Evolutionary conservation across 2,113 vertebrate genomes (phyloP).

Genomic region (Aegithalos caudatus): DNA sequence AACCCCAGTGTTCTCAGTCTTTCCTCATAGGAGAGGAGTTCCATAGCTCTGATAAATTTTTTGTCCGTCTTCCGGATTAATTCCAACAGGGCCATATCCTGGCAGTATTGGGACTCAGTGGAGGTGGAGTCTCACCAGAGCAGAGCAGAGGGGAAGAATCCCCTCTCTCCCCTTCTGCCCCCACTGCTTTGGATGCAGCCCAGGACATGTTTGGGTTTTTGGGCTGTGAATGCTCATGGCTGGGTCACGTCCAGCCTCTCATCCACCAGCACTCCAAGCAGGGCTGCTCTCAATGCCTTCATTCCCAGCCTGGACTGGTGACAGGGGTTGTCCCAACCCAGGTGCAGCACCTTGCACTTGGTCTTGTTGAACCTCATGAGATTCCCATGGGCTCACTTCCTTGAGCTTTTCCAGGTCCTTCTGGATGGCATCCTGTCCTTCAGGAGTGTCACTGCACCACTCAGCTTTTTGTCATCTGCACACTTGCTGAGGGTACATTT

Average conservation of each 20-base stretch:
- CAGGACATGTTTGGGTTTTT: not conserved
- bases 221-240: not conserved
- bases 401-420: not conserved
- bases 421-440: not conserved
- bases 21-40: not conserved
- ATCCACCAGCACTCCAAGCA: rapidly evolving
- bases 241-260: not conserved
- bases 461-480: not conserved
- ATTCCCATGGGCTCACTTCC: not conserved
- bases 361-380: not conserved
- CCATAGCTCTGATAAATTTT: not conserved
- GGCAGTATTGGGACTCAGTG: rapidly evolving
- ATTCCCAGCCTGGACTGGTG: not conserved
- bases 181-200: not conserved
- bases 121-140: not conserved
- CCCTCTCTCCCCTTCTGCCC: not conserved
- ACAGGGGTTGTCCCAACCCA: rapidly evolving
- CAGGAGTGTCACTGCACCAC: rapidly evolving
- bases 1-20: not conserved
- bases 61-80: not conserved
- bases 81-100: not conserved
- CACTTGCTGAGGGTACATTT: not conserved
- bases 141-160: not conserved
- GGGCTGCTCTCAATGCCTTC: not conserved
- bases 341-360: not conserved